Base-by-base conservation (phyloP, 2,888 invertebrate species). In the Dasypogon diadema region DNA sequence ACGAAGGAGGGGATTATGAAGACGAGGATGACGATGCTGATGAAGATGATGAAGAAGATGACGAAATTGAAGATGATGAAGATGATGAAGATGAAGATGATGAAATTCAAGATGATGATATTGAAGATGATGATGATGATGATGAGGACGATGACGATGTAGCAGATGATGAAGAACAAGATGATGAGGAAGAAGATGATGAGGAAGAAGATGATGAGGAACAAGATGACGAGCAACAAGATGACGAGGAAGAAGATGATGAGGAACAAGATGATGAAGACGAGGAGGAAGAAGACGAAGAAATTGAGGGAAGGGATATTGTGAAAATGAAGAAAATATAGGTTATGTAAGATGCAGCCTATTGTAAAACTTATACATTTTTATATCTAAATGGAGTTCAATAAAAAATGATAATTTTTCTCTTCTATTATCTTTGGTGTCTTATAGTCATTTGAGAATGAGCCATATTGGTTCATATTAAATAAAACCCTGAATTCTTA, bases 11-110 rank as follows among this genome's bases (percentile, higher is more conserved):
- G 12, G 42, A 63, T 0, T 4, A 14, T 10, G 37, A 16, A 10
- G 63, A 42, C 21, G 42, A 30, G 2, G 56, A 58, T n/a, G 58
- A n/a, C 12, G 48, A 65, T 2, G 42, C 10, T n/a, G 65, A n/a
- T 14, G 65, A 65, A 26, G 24, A 46, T 14, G 65, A 65, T 3
- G 55, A 72, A 2, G 34, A 55, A 54, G 72, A 70, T 18, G 18
- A 3, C 0, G 70, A 70, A 1, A 54, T 51, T 10, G 51, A 51
- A 10, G 51, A 51, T n/a, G 18, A 51, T 10, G 51, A 55, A 18
- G 30, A 48, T 1, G 24, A 46, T 12, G 46, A 65, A 12, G 24
- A 51, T 6, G 48, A 70, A 12, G 54, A 70, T 16, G 54, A 72
- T 4, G 14, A 30, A 16, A 34, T 30, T 34, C 26, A 55, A 2